phyloP scores from a whole-genome alignment of 2,797 vertebrate species.

The Takifugu rubripes region DNA sequence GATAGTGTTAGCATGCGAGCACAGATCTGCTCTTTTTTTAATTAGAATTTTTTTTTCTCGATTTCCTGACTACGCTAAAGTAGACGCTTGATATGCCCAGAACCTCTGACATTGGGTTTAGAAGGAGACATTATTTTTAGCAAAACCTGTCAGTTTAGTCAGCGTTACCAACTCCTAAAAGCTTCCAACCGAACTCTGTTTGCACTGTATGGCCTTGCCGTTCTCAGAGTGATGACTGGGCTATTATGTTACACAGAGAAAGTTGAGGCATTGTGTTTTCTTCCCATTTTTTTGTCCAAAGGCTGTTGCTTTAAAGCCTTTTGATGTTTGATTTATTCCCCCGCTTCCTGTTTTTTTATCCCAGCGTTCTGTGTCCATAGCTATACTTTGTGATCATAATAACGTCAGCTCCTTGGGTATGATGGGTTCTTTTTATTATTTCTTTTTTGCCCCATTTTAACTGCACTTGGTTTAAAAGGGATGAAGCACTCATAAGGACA shows the following conservation, averaged over 20 bases:
- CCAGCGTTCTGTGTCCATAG: no score
- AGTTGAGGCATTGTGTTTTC: slow-evolving; percentile 56
- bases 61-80: slow-evolving; percentile 57
- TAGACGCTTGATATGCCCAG: slow-evolving; percentile 69
- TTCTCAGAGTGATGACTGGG: slow-evolving; percentile 58
- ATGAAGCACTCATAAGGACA: slow-evolving; percentile 18
- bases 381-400: no score
- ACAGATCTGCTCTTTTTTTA: not conserved
- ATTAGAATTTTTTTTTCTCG: slow-evolving; percentile 41
- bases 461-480: slow-evolving; percentile 29
- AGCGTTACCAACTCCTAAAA: slow-evolving; percentile 71
- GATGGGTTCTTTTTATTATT: slow-evolving; percentile 24
- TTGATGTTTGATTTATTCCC: slow-evolving; percentile 68
- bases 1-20: slow-evolving; percentile 41
- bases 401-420: slow-evolving; percentile 34
- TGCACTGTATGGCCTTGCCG: slow-evolving; percentile 64
- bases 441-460: slow-evolving; percentile 38
- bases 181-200: slow-evolving; percentile 61
- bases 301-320: slow-evolving; percentile 51
- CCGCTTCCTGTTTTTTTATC: slow-evolving; percentile 12
- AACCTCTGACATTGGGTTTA: slow-evolving; percentile 67
- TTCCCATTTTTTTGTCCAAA: slow-evolving; percentile 54
- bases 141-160: slow-evolving; percentile 67
- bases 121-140: slow-evolving; percentile 75
- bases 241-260: slow-evolving; percentile 76